phyloP scores from a whole-genome alignment of 2,113 vertebrate species.

The Pogonocichla stellata region DNA sequence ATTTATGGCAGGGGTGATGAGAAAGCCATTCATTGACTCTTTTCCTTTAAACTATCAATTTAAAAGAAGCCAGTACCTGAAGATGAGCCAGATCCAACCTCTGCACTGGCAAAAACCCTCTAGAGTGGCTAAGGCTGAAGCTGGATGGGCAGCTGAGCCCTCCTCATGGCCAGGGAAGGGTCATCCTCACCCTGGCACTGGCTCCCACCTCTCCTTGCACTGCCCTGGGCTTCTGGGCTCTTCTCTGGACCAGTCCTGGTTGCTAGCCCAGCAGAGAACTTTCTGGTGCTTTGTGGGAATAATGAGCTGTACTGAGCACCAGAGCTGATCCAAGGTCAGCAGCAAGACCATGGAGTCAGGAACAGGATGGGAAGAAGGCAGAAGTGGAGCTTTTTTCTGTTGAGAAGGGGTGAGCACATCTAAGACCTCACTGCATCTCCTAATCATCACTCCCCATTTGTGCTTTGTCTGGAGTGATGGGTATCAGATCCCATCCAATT shows the following conservation, averaged over 20 bases:
- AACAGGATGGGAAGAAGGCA: background rate
- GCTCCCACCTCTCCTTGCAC: too few species aligned
- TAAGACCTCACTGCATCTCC: background rate
- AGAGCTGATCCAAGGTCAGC: background rate
- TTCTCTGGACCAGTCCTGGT: accelerated
- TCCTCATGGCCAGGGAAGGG: background rate
- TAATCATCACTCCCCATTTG: background rate
- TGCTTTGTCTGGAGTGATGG: background rate
- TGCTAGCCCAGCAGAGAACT: background rate
- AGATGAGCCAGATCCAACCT: background rate
- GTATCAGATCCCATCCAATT: background rate
- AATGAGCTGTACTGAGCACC: background rate
- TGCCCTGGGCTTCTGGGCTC: background rate
- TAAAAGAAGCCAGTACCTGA: background rate
- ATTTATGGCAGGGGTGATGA: background rate
- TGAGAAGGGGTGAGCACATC: background rate
- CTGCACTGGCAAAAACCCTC: background rate
- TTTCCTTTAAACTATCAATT: background rate
- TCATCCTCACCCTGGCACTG: background rate
- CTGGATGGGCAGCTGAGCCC: background rate
- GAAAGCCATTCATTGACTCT: background rate
- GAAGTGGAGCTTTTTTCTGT: background rate
- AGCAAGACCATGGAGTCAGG: background rate
- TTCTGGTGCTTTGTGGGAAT: background rate
- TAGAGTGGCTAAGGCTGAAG: background rate